Percentiles rank a stretch among this genome's conserved stretches.
Evolutionary conservation across 2,113 vertebrate species (phyloP).

Genomic region (Antidorcas marsupialis): DNA sequence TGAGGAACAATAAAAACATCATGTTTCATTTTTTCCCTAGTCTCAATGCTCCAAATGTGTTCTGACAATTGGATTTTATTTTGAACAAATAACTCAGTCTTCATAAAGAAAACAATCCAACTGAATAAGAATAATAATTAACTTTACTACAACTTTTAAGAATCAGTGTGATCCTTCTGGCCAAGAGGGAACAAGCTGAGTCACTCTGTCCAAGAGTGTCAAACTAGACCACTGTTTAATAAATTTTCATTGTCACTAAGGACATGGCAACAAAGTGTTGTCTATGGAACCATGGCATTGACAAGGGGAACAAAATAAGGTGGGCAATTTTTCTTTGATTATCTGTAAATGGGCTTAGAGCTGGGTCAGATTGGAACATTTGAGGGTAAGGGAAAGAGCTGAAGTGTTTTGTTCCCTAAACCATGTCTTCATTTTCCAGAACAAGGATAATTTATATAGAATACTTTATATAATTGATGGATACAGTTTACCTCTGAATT

Average conservation of each 20-base stretch:
- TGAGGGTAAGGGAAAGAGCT: neutral
- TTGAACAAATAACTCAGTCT: slow-evolving; percentile 34
- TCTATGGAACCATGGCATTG: neutral
- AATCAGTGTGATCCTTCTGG: slow-evolving; percentile 40
- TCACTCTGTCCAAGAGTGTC: neutral
- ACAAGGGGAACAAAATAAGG: neutral
- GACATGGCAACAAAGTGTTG: neutral
- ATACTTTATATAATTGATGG: neutral
- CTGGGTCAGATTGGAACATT: neutral
- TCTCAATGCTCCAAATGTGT: slow-evolving; percentile 28
- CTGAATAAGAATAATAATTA: slow-evolving; percentile 37
- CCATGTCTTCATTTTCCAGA: neutral
- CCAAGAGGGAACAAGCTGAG: slow-evolving; percentile 2
- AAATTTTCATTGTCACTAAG: neutral
- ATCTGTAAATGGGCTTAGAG: neutral
- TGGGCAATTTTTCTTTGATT: neutral
- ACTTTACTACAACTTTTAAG: slow-evolving; percentile 4
- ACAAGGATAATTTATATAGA: neutral
- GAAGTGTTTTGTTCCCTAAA: neutral
- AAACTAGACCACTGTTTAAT: neutral
- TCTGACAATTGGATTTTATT: slow-evolving; percentile 52
- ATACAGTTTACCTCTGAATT: neutral
- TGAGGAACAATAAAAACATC: slow-evolving; percentile 35
- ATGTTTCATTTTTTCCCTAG: neutral
- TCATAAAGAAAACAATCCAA: neutral